Evolutionary conservation across 2,797 vertebrate genomes (phyloP), one percentile per base, ranked within the genome.

Genomic region (Acrossocheilus wenchowensis): DNA sequence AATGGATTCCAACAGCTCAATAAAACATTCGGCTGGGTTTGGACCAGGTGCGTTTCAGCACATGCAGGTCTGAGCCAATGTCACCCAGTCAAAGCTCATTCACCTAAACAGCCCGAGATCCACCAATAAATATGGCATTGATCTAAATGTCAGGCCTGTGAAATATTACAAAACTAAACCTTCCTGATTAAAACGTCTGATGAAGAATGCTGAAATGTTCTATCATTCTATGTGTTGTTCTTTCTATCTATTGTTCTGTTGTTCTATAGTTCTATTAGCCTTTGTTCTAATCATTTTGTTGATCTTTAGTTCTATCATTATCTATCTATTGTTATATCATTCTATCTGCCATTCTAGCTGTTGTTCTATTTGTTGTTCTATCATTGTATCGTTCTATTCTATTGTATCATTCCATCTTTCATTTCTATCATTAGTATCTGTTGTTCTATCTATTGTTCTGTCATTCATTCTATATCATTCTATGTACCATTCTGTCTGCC

Each of bases 1-100:
- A 88, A 91, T 90, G 89, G 78, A 91, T 90, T 87, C 69, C 72
- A 88, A 89, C 83, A 82, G 88, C 83, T 91, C 90, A 88, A 89
- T 90, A 88, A 86, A 90, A 85, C 88, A 89, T 89, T 90, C 84
- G 87, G 79, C 87, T 87, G 69, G 71, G 84, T 87, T 82, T 90
- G 78, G 75, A 81, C 52, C 86, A 87, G 86, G 83, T 89, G 84
- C 15, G 36, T 87, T 85, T 81, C 6, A 57, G 80, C 34, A 8
- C 86, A 82, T 43, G 41, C 39, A 78, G 88, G 85, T 78, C 69
- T 84, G 26, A 78, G 80, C 80, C 82, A 64, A 75, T 88, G 86
- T 89, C 86, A 87, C 85, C 77, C 81, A 86, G 83, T 82, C 84
- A 84, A 86, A 86, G 75, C 73, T 82, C 83, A 81, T 87, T 90